Evolutionary conservation across 2,113 vertebrate species (phyloP).

Genomic region (Equus quagga): DNA sequence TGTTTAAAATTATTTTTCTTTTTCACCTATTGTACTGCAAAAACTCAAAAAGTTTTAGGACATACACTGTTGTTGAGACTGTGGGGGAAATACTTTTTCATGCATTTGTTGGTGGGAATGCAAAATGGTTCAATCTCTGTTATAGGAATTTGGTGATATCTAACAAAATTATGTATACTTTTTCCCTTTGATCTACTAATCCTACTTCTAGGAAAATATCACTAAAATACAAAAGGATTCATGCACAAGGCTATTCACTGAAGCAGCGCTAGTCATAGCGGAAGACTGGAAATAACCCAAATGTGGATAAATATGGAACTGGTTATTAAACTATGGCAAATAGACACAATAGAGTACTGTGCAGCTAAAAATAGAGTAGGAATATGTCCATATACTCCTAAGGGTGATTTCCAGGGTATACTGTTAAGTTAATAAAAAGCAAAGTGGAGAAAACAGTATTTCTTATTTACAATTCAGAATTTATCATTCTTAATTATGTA

Average conservation of each 20-base stretch:
- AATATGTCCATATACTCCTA: neutral
- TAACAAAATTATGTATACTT: neutral
- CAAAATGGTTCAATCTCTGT: neutral
- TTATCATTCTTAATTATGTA: neutral
- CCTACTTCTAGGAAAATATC: neutral
- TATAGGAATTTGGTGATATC: neutral
- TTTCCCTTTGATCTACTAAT: neutral
- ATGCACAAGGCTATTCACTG: neutral
- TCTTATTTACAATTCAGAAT: constrained; percentile 4
- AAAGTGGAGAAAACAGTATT: neutral
- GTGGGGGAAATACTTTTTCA: neutral
- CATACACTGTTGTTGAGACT: neutral
- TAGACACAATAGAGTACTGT: rapidly evolving
- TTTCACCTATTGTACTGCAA: neutral
- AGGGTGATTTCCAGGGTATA: neutral
- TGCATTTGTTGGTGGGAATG: neutral
- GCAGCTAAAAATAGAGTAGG: neutral
- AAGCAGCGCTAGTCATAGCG: neutral
- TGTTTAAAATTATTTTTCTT: neutral
- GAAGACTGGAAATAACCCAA: neutral
- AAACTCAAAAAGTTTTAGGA: neutral
- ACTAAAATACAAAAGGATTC: neutral
- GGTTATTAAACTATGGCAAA: neutral
- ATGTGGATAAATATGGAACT: neutral
- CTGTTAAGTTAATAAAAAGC: neutral